Evolutionary conservation across 1,140 invertebrate species (phyloP), one percentile per base, ranked within the genome.

Genomic region (Paraescarpia echinospica): DNA sequence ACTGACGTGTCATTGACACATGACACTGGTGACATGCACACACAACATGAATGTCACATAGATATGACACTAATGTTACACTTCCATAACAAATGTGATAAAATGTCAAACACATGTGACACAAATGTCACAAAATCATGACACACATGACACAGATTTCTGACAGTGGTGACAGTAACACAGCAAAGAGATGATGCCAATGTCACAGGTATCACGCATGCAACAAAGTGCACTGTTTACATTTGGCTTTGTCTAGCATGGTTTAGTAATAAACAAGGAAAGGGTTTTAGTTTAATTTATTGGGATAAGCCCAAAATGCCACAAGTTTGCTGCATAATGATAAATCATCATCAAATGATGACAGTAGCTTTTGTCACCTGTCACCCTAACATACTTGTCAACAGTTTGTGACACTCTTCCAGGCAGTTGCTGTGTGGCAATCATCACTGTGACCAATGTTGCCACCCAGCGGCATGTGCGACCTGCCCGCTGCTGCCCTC

Each of bases 401-500:
- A 31, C 35, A 91, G n/a, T 22, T 91, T 91, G 33, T 94, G 93
- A 92, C 89, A 94, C 22, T 41, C 27, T 95, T 94, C 91, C 88
- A 95, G 95, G 93, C 89, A 59, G 22, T 93, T 96, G 77, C 92
- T 92, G 14, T 96, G 96, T 95, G 96, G 95, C n/a, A 95, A 95
- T 91, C 96, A 96, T 92, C 91, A 91, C 5, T 96, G 96, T 95
- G 94, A 94, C 31, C 92, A 94, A 33, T 89, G 93, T 0, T 96
- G 96, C 94, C 96, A 96, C 92, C 91, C 92, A 35, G 96, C 95
- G 0, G 93, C 94, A 27, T 96, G 96, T 94, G 92, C 93, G 8
- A 59, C 92, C 0, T 96, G 96, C 93, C 89, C 90, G n/a, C 89
- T 94, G 18, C 92, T 94, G 34, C 95, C 96, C 5, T 88, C 89